Percentiles rank a stretch among this genome's conserved stretches.
These are phyloP conservation scores for Drosophila birchii DNA, from an alignment of 2,888 invertebrate genomes.

Conservation along the genomic window DNA sequence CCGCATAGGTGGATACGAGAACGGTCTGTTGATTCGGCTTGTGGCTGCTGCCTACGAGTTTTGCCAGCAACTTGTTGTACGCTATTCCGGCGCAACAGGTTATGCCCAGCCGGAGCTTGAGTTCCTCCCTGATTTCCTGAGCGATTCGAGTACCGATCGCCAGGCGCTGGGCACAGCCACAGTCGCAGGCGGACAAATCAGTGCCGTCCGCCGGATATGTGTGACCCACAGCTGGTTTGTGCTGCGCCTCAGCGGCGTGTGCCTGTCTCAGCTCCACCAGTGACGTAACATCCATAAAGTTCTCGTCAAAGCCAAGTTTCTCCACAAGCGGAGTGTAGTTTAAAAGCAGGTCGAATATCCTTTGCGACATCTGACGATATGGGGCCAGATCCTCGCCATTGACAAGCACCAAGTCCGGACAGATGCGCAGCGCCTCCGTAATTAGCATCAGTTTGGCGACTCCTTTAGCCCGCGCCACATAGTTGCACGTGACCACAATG, in stretches of 20 bases:
- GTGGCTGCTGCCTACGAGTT: conserved; percentile 89
- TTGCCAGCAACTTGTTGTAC: conserved; percentile 93
- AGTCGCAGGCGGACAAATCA: conserved; percentile 87
- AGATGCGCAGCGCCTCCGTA: conserved; percentile 89
- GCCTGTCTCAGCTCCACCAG: conserved; percentile 82
- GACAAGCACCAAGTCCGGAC: conserved; percentile 90
- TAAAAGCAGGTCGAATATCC: conserved; percentile 90
- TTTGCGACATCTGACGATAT: conserved; percentile 91
- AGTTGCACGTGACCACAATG: conserved; percentile 93
- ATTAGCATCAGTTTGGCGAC: conserved; percentile 92
- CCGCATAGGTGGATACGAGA: conserved; percentile 89
- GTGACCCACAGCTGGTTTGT: conserved; percentile 83
- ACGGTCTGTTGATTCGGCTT: conserved; percentile 94
- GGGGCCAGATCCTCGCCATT: conserved; percentile 93
- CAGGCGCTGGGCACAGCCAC: conserved; percentile 90
- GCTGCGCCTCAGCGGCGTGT: conserved; percentile 63
- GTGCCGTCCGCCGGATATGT: conserved; percentile 87
- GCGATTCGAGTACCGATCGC: conserved; percentile 90
- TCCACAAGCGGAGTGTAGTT: conserved; percentile 91
- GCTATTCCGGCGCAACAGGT: conserved; percentile 93
- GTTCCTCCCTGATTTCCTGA: conserved; percentile 89
- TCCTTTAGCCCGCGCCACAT: conserved; percentile 90
- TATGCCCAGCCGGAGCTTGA: conserved; percentile 89
- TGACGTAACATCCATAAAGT: conserved; percentile 91
- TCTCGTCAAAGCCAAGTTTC: conserved; percentile 93